Percentiles rank a stretch among this genome's conserved stretches.
phyloP scores from a whole-genome alignment of 2,113 vertebrate species.

The Candoia aspera region DNA sequence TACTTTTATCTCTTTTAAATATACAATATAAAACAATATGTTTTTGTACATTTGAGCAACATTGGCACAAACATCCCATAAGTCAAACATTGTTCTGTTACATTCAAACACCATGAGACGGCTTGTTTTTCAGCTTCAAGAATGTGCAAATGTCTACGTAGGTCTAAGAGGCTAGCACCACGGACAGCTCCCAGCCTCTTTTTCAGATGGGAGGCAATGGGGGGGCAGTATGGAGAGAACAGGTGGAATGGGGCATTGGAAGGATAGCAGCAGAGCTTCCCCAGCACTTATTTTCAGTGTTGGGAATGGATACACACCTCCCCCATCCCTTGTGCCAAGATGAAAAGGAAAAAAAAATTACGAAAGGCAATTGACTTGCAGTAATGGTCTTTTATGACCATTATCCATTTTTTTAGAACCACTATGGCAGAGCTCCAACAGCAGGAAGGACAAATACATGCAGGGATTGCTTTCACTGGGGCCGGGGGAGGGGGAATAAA shows the following conservation, averaged over 20 bases:
- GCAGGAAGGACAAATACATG: slow-evolving; percentile 49
- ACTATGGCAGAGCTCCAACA: slow-evolving; percentile 40
- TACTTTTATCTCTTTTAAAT: slow-evolving; percentile 67
- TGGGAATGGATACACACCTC: neutral
- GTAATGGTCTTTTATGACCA: slow-evolving; percentile 5
- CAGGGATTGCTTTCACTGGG: slow-evolving; percentile 23
- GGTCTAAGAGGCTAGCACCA: slow-evolving; percentile 76
- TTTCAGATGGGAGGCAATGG: slow-evolving; percentile 17
- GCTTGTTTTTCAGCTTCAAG: slow-evolving; percentile 35
- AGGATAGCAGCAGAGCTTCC: neutral
- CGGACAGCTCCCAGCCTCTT: slow-evolving; percentile 76
- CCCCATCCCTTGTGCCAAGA: neutral
- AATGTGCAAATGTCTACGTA: slow-evolving; percentile 26
- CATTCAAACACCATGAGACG: slow-evolving; percentile 59
- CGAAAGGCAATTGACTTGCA: slow-evolving; percentile 15
- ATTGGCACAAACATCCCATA: slow-evolving; percentile 81
- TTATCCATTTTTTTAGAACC: slow-evolving; percentile 14
- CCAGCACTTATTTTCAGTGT: neutral
- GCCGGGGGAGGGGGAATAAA: neutral
- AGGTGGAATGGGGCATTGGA: slow-evolving; percentile 3
- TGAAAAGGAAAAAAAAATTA: slow-evolving; percentile 12
- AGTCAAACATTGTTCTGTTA: slow-evolving; percentile 51
- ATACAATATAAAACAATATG: slow-evolving; percentile 78
- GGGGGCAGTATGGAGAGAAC: neutral
- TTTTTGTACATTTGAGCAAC: slow-evolving; percentile 70